These are phyloP conservation scores for Psittacus erithacus DNA, from an alignment of 2,113 vertebrate genomes.

Conservation along the genomic window DNA sequence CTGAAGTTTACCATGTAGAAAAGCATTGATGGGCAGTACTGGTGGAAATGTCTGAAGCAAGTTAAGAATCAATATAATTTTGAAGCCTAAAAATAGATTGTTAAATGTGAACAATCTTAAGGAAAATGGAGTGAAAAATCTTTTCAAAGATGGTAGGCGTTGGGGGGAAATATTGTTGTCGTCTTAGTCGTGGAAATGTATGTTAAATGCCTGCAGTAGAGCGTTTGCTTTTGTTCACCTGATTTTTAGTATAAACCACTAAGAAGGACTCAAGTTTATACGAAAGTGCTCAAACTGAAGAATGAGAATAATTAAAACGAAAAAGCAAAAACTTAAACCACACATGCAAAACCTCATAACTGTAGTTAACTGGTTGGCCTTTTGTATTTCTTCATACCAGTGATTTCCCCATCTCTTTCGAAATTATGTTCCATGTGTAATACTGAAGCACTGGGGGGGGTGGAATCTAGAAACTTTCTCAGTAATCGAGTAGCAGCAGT, in stretches of 20 bases:
- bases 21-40: background rate
- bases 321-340: background rate
- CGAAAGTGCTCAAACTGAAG: background rate
- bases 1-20: background rate
- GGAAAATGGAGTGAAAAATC: background rate
- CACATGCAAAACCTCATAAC: background rate
- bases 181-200: background rate
- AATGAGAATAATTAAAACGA: background rate
- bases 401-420: background rate
- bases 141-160: background rate
- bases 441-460: background rate
- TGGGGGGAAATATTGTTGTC: background rate
- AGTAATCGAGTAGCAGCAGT: background rate
- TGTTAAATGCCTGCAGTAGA: background rate
- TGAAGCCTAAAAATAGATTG: background rate
- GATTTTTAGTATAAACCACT: background rate
- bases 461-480: background rate
- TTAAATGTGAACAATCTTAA: background rate
- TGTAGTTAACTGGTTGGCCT: background rate
- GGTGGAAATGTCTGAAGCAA: background rate
- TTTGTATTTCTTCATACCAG: background rate
- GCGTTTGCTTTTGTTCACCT: background rate
- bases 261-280: background rate
- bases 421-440: background rate
- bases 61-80: background rate